Evolutionary conservation across 2,888 invertebrate genomes (phyloP).

Genomic region (Clepsis dumicolana): DNA sequence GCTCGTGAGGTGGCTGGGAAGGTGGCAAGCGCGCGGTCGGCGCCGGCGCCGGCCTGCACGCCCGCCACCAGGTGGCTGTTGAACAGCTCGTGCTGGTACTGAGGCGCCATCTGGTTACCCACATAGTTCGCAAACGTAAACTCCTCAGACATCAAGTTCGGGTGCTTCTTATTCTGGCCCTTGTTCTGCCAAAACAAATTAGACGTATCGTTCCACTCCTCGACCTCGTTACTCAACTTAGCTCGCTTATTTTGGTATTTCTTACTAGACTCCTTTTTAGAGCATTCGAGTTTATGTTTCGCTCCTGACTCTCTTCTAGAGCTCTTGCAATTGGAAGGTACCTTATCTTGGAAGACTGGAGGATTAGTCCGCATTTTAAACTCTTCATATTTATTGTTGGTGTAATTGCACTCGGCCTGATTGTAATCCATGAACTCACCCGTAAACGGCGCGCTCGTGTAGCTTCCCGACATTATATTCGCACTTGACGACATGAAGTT

Average conservation of each 20-base stretch:
- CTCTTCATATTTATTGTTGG: conserved; percentile 79
- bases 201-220: conserved; percentile 76
- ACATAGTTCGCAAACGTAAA: conserved; percentile 76
- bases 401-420: conserved; percentile 77
- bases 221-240: conserved; percentile 70
- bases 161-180: conserved; percentile 65
- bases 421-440: conserved; percentile 80
- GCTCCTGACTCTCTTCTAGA: conserved; percentile 74
- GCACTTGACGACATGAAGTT: conserved; percentile 78
- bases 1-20: conserved; percentile 83
- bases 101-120: conserved; percentile 74
- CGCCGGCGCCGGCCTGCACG: conserved; percentile 68
- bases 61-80: conserved; percentile 77
- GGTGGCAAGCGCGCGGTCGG: conserved; percentile 69
- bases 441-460: conserved; percentile 71
- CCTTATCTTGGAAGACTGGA: conserved; percentile 70
- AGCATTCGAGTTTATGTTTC: conserved; percentile 80
- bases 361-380: conserved; percentile 76
- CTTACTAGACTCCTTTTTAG: conserved; percentile 78
- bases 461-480: conserved; percentile 77
- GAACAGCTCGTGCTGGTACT: conserved; percentile 78
- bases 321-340: conserved; percentile 67
- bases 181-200: conserved; percentile 79
- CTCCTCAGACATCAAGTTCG: conserved; percentile 73
- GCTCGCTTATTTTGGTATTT: conserved; percentile 78